A percentile compares a stretch with the other conserved stretches of the same genome.
Conservation (phyloP, 2,888 invertebrate genomes). For the Sphinx pinastri region DNA sequence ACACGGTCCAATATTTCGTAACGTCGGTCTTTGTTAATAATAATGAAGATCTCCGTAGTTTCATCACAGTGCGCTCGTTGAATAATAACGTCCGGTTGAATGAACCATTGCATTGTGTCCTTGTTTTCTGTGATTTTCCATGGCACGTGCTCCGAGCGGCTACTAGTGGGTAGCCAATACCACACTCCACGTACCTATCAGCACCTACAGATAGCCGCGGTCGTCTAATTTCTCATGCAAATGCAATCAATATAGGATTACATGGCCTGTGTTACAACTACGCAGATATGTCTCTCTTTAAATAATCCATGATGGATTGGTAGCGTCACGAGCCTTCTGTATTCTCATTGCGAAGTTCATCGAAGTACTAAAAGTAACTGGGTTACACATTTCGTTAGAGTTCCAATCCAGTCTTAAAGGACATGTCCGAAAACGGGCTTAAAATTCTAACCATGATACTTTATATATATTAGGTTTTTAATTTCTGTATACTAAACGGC, state of each 20-base stretch:
- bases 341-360: not conserved
- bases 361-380: not conserved
- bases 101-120: constrained; percentile 83
- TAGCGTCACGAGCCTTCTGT: not conserved
- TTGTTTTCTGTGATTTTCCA: constrained; percentile 84
- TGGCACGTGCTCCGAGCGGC: constrained; percentile 65
- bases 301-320: constrained; percentile 14
- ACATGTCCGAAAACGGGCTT: too few species aligned
- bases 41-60: constrained; percentile 77
- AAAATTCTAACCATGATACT: too few species aligned
- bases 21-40: constrained; percentile 76
- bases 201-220: constrained; percentile 30
- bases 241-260: constrained; percentile 41
- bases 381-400: too few species aligned
- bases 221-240: constrained; percentile 58
- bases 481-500: too few species aligned
- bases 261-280: constrained; percentile 7
- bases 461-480: not conserved
- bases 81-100: constrained; percentile 82
- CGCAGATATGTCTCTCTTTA: constrained; percentile 10
- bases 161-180: constrained; percentile 38
- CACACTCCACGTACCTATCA: constrained; percentile 50
- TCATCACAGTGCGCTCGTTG: constrained; percentile 80
- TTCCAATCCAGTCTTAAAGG: not conserved
- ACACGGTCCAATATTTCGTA: constrained; percentile 73